These are phyloP conservation scores for Acanthisitta chloris DNA, from an alignment of 2,113 vertebrate genomes.

Conservation along the genomic window DNA sequence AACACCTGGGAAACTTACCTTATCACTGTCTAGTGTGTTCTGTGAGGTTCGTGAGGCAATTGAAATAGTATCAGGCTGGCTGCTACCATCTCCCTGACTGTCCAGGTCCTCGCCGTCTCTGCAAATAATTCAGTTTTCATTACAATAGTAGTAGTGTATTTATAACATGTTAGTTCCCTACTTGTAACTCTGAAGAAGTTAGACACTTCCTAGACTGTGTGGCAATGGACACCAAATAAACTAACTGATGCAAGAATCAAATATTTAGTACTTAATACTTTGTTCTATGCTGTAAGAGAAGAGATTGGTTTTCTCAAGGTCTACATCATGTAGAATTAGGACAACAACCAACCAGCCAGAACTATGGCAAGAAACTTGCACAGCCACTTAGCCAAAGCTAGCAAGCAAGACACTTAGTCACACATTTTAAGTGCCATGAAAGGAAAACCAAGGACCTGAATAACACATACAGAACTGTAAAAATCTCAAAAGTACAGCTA, in stretches of 20 bases:
- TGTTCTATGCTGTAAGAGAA: not conserved
- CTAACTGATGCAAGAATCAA: not conserved
- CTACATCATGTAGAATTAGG: not conserved
- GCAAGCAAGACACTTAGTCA: not conserved
- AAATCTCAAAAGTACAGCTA: not conserved
- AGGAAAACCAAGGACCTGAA: not conserved
- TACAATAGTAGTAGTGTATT: not conserved
- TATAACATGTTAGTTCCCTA: not conserved
- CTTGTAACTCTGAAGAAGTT: not conserved
- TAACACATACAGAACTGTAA: not conserved
- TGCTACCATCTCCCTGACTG: slow-evolving; percentile 98
- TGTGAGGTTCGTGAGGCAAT: slow-evolving; percentile 97
- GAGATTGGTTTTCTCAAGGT: not conserved
- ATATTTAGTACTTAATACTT: not conserved
- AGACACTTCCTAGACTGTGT: not conserved
- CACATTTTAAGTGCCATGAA: not conserved
- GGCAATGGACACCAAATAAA: not conserved
- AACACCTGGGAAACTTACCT: slow-evolving; percentile 76
- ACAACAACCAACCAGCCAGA: not conserved
- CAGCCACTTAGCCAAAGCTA: not conserved
- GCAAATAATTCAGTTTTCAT: slow-evolving; percentile 9
- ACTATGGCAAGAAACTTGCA: not conserved
- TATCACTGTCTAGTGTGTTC: slow-evolving; percentile 97
- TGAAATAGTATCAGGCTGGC: slow-evolving; percentile 97
- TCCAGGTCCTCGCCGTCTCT: slow-evolving; percentile 97